phyloP scores from a whole-genome alignment of 1,140 invertebrate genomes.

The Mya arenaria region DNA sequence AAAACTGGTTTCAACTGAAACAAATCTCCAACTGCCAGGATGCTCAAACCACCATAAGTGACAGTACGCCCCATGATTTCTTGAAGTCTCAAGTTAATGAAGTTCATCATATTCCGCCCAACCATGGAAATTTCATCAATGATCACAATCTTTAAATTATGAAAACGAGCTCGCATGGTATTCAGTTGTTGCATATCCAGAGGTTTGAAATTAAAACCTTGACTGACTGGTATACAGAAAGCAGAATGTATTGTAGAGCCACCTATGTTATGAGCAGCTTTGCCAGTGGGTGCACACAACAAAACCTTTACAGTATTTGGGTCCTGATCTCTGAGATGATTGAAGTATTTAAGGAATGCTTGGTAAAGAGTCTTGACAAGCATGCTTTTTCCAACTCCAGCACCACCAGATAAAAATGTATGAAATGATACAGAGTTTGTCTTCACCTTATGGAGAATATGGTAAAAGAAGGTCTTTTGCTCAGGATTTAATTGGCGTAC shows the following conservation, averaged over 20 bases:
- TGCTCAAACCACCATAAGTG: conserved; percentile 57
- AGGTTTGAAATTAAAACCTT: conserved; percentile 54
- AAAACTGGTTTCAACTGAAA: conserved; percentile 37
- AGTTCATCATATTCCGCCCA: conserved; percentile 28
- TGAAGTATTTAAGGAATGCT: conserved; percentile 43
- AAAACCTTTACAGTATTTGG: conserved; percentile 44
- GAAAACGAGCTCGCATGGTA: conserved; percentile 23
- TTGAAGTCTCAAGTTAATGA: conserved; percentile 54
- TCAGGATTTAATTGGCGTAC: conserved; percentile 18
- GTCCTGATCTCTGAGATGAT: conserved; percentile 28
- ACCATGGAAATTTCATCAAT: conserved; percentile 63
- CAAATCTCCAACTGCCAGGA: conserved; percentile 35
- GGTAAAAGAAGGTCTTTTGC: conserved; percentile 33
- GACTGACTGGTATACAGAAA: conserved; percentile 56
- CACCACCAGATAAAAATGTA: conserved; percentile 55
- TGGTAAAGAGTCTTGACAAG: conserved; percentile 38
- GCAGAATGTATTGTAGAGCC: conserved; percentile 49
- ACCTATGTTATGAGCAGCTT: conserved; percentile 58
- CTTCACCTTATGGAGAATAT: conserved; percentile 12
- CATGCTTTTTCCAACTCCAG: conserved; percentile 52
- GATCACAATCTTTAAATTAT: conserved; percentile 35
- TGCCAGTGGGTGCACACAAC: conserved; percentile 57
- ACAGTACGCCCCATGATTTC: conserved; percentile 49
- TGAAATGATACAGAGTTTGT: conserved; percentile 11
- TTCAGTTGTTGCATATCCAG: conserved; percentile 50